Evolutionary conservation across 2,797 vertebrate species (phyloP).

Genomic region (Tadarida brasiliensis): DNA sequence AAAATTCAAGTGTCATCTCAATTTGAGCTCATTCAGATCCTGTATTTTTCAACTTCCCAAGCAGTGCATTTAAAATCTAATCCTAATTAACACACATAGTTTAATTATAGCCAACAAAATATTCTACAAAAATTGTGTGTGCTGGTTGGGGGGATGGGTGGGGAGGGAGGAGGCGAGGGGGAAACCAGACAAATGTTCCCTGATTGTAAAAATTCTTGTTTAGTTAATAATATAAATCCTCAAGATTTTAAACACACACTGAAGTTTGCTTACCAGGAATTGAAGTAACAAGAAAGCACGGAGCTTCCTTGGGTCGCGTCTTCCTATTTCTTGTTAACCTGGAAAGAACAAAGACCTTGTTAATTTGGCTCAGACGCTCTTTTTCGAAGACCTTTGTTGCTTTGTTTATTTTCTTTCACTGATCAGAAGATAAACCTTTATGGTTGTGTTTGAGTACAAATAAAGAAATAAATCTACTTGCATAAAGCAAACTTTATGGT

Average conservation of each 20-base stretch:
- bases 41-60: conserved; percentile 89
- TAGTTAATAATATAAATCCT: conserved; percentile 87
- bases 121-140: conserved; percentile 87
- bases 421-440: conserved; percentile 81
- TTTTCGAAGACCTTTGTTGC: conserved; percentile 71
- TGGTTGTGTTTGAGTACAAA: conserved; percentile 69
- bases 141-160: conserved; percentile 80
- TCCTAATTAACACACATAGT: conserved; percentile 89
- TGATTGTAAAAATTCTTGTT: conserved; percentile 88
- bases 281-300: conserved; percentile 72
- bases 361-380: conserved; percentile 58
- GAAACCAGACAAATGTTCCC: conserved; percentile 87
- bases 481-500: conserved; percentile 75
- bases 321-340: conserved; percentile 76
- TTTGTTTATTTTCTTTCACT: conserved; percentile 77
- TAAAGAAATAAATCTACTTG: conserved; percentile 81
- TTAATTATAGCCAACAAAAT: conserved; percentile 90
- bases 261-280: conserved; percentile 84
- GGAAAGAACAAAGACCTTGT: conserved; percentile 81
- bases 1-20: conserved; percentile 90
- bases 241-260: conserved; percentile 85
- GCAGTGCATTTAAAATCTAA: conserved; percentile 89
- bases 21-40: conserved; percentile 89
- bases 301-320: conserved; percentile 44
- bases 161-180: conserved; percentile 81